A percentile compares a stretch with the other conserved stretches of the same genome.
Evolutionary conservation across 2,113 vertebrate species (phyloP).

Genomic region (Mesocricetus auratus): DNA sequence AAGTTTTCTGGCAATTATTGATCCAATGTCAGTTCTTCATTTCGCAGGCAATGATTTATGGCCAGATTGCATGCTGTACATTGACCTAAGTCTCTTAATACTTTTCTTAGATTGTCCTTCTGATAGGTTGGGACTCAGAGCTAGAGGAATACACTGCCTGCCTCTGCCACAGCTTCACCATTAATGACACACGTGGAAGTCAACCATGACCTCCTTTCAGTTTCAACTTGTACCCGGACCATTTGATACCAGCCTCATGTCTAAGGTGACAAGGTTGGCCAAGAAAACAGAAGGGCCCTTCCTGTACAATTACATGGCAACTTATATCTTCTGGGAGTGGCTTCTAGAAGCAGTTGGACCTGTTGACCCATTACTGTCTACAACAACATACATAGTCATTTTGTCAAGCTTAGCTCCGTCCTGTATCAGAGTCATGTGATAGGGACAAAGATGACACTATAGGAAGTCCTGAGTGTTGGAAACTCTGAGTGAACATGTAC

Average conservation of each 20-base stretch:
- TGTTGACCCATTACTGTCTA: slow-evolving; percentile 47
- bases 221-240: not conserved
- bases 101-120: slow-evolving; percentile 35
- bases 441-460: not conserved
- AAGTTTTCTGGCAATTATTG: slow-evolving; percentile 74
- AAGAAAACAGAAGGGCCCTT: slow-evolving; percentile 23
- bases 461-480: not conserved
- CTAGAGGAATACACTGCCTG: not conserved
- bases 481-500: not conserved
- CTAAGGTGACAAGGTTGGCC: not conserved
- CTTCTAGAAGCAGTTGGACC: slow-evolving; percentile 44
- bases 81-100: slow-evolving; percentile 64
- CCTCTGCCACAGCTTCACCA: not conserved
- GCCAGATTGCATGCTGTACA: slow-evolving; percentile 29
- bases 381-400: slow-evolving; percentile 44
- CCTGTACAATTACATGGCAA: not conserved
- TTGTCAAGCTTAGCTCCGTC: not conserved
- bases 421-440: not conserved
- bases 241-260: not conserved
- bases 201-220: not conserved
- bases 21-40: slow-evolving; percentile 63
- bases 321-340: not conserved
- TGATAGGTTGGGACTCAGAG: not conserved
- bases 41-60: slow-evolving; percentile 60
- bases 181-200: not conserved